A percentile compares a stretch with the other conserved stretches of the same genome.
Conservation (phyloP, 2,113 vertebrate genomes). For the Myocastor coypus region DNA sequence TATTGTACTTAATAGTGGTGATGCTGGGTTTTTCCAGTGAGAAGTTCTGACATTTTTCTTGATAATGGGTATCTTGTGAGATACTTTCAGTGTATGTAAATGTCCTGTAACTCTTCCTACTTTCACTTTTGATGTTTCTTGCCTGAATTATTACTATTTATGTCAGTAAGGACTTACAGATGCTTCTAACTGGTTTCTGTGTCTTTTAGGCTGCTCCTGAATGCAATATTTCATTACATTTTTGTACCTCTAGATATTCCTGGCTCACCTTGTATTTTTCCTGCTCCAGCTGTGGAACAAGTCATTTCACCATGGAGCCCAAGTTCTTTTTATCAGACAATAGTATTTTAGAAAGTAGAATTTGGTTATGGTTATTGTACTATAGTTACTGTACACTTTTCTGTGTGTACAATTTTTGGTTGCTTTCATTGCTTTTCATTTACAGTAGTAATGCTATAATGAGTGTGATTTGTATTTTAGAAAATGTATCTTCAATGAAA, state of each 20-base stretch:
- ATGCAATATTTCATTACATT: slow-evolving; percentile 38
- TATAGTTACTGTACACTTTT: not conserved
- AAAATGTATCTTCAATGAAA: not conserved
- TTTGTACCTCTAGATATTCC: not conserved
- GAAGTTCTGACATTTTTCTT: slow-evolving; percentile 13
- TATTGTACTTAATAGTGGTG: slow-evolving; percentile 18
- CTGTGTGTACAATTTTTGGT: not conserved
- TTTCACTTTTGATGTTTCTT: not conserved
- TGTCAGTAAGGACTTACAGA: not conserved
- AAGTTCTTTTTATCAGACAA: slow-evolving; percentile 5
- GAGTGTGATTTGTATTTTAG: slow-evolving; percentile 15
- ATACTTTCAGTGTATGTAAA: not conserved
- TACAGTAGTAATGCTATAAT: not conserved
- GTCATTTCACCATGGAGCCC: not conserved
- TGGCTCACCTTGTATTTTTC: not conserved
- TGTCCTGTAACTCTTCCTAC: not conserved
- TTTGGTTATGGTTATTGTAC: not conserved
- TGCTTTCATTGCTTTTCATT: not conserved
- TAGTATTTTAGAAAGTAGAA: slow-evolving; percentile 24
- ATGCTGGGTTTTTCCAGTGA: slow-evolving; percentile 1
- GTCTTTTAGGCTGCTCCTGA: not conserved
- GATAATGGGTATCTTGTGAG: slow-evolving; percentile 23
- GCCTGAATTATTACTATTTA: slow-evolving; percentile 11
- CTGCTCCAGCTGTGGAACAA: not conserved
- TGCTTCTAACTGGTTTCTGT: slow-evolving; percentile 26